phyloP scores from a whole-genome alignment of 2,888 invertebrate genomes.

The Ormyrus nitidulus region DNA sequence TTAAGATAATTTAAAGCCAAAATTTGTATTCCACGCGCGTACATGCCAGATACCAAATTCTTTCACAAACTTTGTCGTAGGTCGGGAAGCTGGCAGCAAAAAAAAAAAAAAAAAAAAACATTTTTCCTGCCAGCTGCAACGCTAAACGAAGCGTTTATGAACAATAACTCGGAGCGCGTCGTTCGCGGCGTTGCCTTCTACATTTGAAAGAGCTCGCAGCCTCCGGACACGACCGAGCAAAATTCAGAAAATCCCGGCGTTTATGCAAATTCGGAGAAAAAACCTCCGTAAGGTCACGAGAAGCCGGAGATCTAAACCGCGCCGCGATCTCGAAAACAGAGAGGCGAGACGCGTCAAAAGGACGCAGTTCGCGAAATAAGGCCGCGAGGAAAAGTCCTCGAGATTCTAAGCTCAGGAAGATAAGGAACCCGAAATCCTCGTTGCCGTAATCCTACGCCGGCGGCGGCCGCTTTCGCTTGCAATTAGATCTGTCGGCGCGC shows the following conservation, averaged over 20 bases:
- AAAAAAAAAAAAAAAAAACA: no score
- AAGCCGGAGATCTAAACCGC: slow-evolving; percentile 18
- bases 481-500: neutral
- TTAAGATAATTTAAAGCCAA: no score
- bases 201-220: no score
- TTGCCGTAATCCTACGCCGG: slow-evolving; percentile 11
- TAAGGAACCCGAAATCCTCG: slow-evolving; percentile 11
- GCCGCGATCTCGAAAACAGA: neutral
- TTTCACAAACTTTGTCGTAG: no score
- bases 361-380: neutral
- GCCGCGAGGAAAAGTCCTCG: slow-evolving; percentile 12
- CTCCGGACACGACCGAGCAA: no score
- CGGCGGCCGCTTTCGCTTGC: neutral
- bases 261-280: slow-evolving; percentile 30
- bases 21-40: no score
- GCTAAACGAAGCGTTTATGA: no score
- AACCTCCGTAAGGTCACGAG: slow-evolving; percentile 10
- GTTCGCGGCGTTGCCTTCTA: no score
- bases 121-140: no score
- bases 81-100: no score
- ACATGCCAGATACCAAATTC: no score
- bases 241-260: neutral
- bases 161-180: no score
- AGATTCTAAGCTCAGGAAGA: neutral
- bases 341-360: neutral